Percentiles rank a stretch among this genome's conserved stretches.
These are phyloP conservation scores for Squalus acanthias DNA, from an alignment of 2,797 vertebrate species.

Conservation along the genomic window DNA sequence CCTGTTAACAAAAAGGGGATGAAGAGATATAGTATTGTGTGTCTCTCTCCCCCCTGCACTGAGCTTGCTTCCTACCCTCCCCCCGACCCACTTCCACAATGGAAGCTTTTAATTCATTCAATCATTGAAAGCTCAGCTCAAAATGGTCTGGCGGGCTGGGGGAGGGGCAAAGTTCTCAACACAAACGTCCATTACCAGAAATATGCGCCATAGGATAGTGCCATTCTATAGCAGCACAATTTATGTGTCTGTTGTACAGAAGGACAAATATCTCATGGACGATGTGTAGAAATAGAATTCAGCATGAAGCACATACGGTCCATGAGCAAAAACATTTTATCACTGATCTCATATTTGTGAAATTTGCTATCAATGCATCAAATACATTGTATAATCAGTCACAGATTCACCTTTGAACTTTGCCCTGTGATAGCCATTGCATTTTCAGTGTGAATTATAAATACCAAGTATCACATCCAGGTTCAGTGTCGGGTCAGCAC, in stretches of 20 bases:
- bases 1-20: neutral
- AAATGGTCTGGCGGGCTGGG: neutral
- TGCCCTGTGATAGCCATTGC: neutral
- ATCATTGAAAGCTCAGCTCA: neutral
- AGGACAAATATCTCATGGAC: neutral
- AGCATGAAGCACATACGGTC: neutral
- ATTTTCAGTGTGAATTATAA: neutral
- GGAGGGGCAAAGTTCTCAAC: neutral
- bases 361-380: neutral
- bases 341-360: neutral
- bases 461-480: neutral
- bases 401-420: neutral
- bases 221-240: neutral
- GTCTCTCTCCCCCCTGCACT: neutral
- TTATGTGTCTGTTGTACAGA: neutral
- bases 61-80: neutral
- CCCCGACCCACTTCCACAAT: neutral
- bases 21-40: neutral
- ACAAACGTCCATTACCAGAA: neutral
- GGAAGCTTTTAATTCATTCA: neutral
- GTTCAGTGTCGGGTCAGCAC: neutral
- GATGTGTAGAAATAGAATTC: neutral
- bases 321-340: neutral
- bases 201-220: neutral
- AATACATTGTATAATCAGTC: neutral